Evolutionary conservation across 2,888 invertebrate genomes (phyloP).

Genomic region (Tribolium freemani): DNA sequence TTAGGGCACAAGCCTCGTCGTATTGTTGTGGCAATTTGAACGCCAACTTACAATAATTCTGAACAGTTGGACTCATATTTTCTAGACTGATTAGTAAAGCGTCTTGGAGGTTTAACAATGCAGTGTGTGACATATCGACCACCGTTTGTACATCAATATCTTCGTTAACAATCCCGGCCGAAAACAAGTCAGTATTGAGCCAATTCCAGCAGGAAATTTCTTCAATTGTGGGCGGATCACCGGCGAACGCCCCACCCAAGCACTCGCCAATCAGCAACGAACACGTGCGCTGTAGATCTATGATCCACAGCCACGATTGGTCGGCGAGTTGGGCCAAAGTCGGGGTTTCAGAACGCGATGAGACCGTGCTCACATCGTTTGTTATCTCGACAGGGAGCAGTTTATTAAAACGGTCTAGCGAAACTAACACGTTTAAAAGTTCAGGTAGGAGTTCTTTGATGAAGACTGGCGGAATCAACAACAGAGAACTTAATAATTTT

Average conservation of each 20-base stretch:
- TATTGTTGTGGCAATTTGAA: constrained; percentile 62
- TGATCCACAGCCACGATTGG: constrained; percentile 72
- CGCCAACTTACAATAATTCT: constrained; percentile 58
- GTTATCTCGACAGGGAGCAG: constrained; percentile 64
- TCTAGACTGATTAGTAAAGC: constrained; percentile 51
- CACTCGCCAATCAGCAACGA: constrained; percentile 74
- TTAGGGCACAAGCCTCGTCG: constrained; percentile 62
- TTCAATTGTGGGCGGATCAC: constrained; percentile 66
- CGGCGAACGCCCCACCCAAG: constrained; percentile 72
- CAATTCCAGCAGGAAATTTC: constrained; percentile 68
- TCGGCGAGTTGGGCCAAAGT: constrained; percentile 68
- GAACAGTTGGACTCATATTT: constrained; percentile 52
- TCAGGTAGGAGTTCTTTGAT: constrained; percentile 64
- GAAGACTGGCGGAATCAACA: constrained; percentile 69
- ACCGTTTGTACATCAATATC: constrained; percentile 48
- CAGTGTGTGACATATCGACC: constrained; percentile 49
- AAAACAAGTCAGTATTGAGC: constrained; percentile 68
- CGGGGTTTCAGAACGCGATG: constrained; percentile 68
- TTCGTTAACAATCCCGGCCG: constrained; percentile 58
- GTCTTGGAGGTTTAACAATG: constrained; percentile 46
- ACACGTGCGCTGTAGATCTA: constrained; percentile 74
- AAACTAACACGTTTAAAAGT: constrained; percentile 65
- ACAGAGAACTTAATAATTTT: constrained; percentile 71
- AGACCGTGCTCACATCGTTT: constrained; percentile 59
- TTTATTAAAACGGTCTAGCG: constrained; percentile 66